Evolutionary conservation across 1,140 invertebrate species (phyloP).

Genomic region (Eueides isabella): DNA sequence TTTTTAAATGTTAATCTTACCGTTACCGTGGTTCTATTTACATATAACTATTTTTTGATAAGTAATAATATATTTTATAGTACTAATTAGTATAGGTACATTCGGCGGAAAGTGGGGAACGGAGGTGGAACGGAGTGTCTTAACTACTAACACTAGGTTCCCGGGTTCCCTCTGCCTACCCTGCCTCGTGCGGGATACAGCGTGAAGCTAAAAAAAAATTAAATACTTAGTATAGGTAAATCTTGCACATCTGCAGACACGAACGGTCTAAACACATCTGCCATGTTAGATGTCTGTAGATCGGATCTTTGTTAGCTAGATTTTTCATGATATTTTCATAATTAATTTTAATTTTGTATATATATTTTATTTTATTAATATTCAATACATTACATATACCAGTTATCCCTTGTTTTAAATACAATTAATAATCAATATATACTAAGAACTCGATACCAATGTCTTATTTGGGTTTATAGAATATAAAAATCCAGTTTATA

Average conservation of each 20-base stretch:
- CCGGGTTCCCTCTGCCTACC: too few relatives aligned
- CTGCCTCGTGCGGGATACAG: too few relatives aligned
- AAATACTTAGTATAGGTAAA: neutral
- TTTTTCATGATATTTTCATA: neutral
- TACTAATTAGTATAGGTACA: too few relatives aligned
- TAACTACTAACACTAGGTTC: too few relatives aligned
- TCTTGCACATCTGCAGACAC: conserved; percentile 22
- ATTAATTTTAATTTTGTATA: neutral
- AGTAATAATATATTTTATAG: too few relatives aligned
- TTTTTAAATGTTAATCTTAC: neutral
- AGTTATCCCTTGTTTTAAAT: neutral
- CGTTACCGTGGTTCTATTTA: too few relatives aligned
- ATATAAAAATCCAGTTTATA: conserved; percentile 12
- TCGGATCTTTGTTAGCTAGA: conserved; percentile 9
- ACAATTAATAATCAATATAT: neutral
- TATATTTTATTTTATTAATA: neutral
- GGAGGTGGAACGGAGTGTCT: too few relatives aligned
- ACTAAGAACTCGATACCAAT: neutral
- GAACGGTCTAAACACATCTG: conserved; percentile 19
- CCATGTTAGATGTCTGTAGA: conserved; percentile 19
- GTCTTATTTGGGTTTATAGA: conserved; percentile 1
- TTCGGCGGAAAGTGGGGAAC: too few relatives aligned
- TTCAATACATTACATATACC: neutral
- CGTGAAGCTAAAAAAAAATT: too few relatives aligned
- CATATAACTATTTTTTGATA: too few relatives aligned